phyloP scores from a whole-genome alignment of 2,113 vertebrate genomes.

The Ceyx margarethae region DNA sequence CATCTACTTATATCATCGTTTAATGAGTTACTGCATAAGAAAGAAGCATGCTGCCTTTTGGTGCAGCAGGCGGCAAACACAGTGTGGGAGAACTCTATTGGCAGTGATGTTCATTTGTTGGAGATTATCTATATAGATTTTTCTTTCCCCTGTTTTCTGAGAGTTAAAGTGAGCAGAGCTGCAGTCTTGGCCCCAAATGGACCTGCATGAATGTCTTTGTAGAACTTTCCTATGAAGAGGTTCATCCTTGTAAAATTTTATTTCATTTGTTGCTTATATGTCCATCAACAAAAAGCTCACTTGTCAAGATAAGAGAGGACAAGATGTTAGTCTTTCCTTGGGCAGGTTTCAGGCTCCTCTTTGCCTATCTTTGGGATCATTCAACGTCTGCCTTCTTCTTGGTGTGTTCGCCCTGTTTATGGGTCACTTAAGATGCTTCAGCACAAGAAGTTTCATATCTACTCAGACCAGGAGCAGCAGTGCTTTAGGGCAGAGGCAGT shows the following conservation, averaged over 20 bases:
- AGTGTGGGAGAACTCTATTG: neutral
- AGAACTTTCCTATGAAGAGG: neutral
- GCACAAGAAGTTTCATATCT: neutral
- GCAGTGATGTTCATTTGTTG: neutral
- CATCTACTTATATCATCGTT: neutral
- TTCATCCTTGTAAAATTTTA: neutral
- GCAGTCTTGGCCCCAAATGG: neutral
- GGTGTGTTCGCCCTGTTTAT: neutral
- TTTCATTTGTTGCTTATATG: neutral
- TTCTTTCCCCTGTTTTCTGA: neutral
- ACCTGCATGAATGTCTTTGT: fast-evolving
- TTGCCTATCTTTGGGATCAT: neutral
- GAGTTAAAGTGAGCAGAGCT: neutral
- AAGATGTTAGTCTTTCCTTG: neutral
- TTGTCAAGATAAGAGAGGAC: neutral
- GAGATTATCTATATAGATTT: neutral
- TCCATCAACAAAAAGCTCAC: neutral
- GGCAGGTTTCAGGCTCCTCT: neutral
- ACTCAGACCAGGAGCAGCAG: neutral
- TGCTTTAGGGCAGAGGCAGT: neutral
- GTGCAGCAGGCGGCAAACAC: neutral
- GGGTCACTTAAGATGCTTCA: neutral
- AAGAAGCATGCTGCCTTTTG: neutral
- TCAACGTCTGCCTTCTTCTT: neutral
- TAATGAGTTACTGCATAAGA: neutral